Evolutionary conservation across 1,140 invertebrate species (phyloP), one percentile per base, ranked within the genome.

Genomic region (Leptopilina boulardi): DNA sequence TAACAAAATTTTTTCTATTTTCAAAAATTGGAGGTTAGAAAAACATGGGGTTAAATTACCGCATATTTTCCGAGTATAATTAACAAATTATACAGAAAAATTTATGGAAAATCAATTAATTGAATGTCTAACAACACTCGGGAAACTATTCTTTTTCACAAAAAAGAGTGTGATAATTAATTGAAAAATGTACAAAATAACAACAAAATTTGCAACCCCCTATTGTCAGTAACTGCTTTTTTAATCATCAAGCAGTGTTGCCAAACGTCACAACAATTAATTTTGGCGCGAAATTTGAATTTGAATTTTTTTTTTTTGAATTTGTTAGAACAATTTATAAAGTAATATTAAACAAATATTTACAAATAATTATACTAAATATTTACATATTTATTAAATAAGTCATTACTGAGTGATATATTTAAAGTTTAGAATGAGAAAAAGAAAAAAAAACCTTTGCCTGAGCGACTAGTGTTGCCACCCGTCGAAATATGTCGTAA

Each of bases 381-480:
- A n/a, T n/a, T n/a, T 51, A 18, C 0, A n/a, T 1, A 51, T 18
- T 51, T 51, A 18, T 18, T 18, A 51, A 51, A 51, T n/a, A n/a
- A 51, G 4, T 51, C 15, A 15, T 51, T 0, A 18, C n/a, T 51
- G n/a, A 51, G 3, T n/a, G n/a, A 18, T 18, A 42, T 51, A 51
- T 51, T 71, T 11, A 59, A 75, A 70, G 21, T 38, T 47, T 42
- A 75, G 71, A 13, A 72, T 71, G n/a, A 71, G n/a, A 41, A 44
- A 38, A 54, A 23, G 71, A 70, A 8, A 34, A 30, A 56, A 11
- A 21, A 51, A 38, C 41, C 13, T 71, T 26, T 66, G 74, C 75
- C 66, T 79, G 75, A 74, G 76, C 75, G 70, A 72, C n/a, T n/a
- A 80, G 76, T 76, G 75, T 74, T 74, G 76, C 74, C 77, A 78